Conservation (phyloP, 2,888 invertebrate genomes). For the Ornithoptera priamus region DNA sequence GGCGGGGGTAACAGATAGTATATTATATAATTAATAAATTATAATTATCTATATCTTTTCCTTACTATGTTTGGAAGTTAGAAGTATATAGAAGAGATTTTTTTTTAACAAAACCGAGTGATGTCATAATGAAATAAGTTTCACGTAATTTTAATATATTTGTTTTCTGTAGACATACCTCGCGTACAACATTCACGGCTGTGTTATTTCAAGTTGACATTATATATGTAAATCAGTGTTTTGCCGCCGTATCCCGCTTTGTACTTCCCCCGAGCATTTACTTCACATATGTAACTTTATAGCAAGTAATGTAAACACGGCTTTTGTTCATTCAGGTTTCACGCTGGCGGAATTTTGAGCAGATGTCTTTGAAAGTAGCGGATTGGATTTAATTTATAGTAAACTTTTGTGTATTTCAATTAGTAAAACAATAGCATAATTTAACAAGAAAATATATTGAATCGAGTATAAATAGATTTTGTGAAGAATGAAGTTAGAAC, state of each 20-base stretch:
- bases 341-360: neutral
- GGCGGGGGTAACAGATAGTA: too few relatives aligned
- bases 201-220: slow-evolving; percentile 1
- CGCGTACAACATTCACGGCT: neutral
- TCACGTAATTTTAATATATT: neutral
- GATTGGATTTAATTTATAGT: neutral
- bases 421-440: neutral
- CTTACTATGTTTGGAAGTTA: too few relatives aligned
- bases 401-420: neutral
- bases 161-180: neutral
- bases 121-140: neutral
- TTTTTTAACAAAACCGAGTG: neutral
- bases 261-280: neutral
- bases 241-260: neutral
- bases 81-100: neutral
- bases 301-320: neutral
- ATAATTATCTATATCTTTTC: too few relatives aligned
- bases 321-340: neutral
- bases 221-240: slow-evolving; percentile 6
- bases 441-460: too few relatives aligned
- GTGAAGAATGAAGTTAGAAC: too few relatives aligned
- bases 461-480: too few relatives aligned
- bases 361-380: neutral
- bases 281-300: neutral
- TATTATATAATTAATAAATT: too few relatives aligned